Evolutionary conservation across 2,113 vertebrate species (phyloP).

Genomic region (Piliocolobus tephrosceles): DNA sequence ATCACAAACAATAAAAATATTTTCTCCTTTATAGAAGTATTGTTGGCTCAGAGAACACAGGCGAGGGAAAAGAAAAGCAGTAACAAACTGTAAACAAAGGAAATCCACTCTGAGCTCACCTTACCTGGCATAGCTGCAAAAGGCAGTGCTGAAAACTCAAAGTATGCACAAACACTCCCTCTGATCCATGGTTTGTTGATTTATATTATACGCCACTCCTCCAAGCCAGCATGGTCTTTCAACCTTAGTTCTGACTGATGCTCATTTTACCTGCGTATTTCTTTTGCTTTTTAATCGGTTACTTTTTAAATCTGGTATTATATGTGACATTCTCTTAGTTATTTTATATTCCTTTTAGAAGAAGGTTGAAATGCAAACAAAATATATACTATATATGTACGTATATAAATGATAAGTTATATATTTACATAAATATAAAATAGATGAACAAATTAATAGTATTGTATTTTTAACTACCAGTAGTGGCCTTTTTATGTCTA

Average conservation of each 20-base stretch:
- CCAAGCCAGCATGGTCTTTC: neutral
- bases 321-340: neutral
- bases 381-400: neutral
- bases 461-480: neutral
- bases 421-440: neutral
- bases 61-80: neutral
- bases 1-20: conserved; percentile 38
- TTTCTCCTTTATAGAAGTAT: neutral
- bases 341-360: neutral
- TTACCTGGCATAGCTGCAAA: neutral
- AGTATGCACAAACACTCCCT: neutral
- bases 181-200: neutral
- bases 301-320: neutral
- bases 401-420: neutral
- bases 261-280: neutral
- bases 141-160: neutral
- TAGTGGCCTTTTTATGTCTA: neutral
- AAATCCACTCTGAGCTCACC: neutral
- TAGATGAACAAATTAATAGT: neutral
- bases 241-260: neutral
- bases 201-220: neutral
- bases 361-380: neutral
- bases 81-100: neutral
- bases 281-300: neutral
- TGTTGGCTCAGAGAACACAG: neutral